Base-by-base conservation (phyloP, 2,888 invertebrate genomes). In the Andrena bicolor region DNA sequence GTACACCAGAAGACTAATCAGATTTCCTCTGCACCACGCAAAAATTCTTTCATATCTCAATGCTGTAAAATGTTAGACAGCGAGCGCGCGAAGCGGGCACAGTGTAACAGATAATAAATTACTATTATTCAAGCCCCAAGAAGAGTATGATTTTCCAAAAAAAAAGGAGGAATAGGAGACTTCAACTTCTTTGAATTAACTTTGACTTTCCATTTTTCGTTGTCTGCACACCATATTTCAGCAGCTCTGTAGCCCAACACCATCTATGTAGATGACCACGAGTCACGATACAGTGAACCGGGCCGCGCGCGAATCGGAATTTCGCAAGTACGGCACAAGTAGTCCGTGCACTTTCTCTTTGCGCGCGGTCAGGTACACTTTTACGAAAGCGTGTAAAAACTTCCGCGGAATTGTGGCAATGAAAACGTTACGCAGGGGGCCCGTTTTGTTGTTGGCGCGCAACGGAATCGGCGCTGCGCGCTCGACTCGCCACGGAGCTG, bases 301-400 rank as follows among this genome's bases (percentile, higher is more conserved):
- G 51, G 61, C 74, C 77, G 65, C 76, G 78, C 76, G 75, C 71
- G 82, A 85, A 81, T 83, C 74, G 75, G 70, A 80, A 88, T 90
- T 90, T 90, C 89, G 86, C 89, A 90, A 90, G 87, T 88, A 86
- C 85, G 73, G 83, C 76, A 80, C 87, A 87, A 87, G 86, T 85
- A 86, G 87, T 83, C 80, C 87, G 77, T 86, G 77, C 80, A 90
- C 90, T 90, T 90, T 90, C 90, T 90, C 90, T 88, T 86, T 83
- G 82, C 35, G 75, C 82, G 84, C 82, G 76, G 80, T 75, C 84
- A 70, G 86, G 76, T 83, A 83, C 76, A 70, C 58, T 77, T 84
- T 84, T 82, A 80, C 74, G 85, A 85, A 84, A 84, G 85, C 82
- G 84, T 79, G 75, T 53, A 81, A 82, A 75, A 84, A 82, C 75